Conservation (phyloP, 2,797 vertebrate genomes). For the Amphiprion clarkii region DNA sequence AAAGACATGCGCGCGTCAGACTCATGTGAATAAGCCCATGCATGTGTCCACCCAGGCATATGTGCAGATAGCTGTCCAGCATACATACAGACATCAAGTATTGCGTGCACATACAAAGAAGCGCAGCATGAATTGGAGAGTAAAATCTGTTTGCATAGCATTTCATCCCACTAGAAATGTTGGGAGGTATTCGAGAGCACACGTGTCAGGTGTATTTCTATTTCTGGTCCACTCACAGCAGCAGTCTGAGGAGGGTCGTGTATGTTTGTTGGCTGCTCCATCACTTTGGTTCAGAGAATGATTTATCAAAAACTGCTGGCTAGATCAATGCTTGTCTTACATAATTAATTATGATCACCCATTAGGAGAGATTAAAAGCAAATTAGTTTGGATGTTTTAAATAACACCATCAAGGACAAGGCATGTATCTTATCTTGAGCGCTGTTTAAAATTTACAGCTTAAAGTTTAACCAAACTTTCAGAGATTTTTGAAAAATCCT, state of each 20-base stretch:
- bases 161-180: slow-evolving; percentile 3
- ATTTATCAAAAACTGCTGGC: background rate
- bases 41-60: slow-evolving; percentile 18
- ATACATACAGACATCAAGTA: slow-evolving; percentile 3
- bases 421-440: no score
- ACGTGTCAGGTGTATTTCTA: background rate
- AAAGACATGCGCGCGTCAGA: slow-evolving; percentile 22
- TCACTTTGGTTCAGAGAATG: background rate
- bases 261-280: slow-evolving; percentile 2
- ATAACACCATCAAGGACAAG: no score
- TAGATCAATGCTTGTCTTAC: no score
- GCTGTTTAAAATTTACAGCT: no score
- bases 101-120: slow-evolving; percentile 1
- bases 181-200: slow-evolving; percentile 11
- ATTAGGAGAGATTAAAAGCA: background rate
- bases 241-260: background rate
- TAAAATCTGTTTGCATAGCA: slow-evolving; percentile 5
- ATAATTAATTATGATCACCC: background rate
- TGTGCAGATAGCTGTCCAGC: background rate
- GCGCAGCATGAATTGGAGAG: background rate
- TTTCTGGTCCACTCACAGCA: slow-evolving; percentile 3
- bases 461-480: no score
- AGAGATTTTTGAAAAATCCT: background rate
- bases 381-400: background rate
- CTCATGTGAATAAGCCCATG: slow-evolving; percentile 15